Evolutionary conservation across 2,113 vertebrate genomes (phyloP).

Genomic region (Lasiurus borealis): DNA sequence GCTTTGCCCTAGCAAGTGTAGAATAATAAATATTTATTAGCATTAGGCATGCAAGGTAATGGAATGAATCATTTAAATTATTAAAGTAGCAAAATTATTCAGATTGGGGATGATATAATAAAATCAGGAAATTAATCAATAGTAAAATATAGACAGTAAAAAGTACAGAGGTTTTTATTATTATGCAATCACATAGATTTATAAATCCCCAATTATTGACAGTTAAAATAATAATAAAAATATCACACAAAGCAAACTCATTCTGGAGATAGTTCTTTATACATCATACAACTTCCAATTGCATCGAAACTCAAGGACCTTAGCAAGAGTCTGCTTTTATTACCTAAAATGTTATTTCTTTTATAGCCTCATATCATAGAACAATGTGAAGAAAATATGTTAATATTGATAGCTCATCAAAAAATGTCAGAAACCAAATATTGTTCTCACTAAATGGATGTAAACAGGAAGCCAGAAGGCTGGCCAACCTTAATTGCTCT

Average conservation of each 20-base stretch:
- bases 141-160: constrained; percentile 26
- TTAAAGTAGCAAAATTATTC: constrained; percentile 22
- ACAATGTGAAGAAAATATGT: constrained; percentile 15
- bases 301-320: background rate
- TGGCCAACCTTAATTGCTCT: no score
- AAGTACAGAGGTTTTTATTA: background rate
- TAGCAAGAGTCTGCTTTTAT: background rate
- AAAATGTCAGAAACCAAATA: no score
- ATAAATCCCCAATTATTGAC: background rate
- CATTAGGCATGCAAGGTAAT: constrained; percentile 1
- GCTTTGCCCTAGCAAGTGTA: background rate
- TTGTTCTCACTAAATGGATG: no score
- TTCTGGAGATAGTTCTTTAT: background rate
- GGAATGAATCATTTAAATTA: constrained; percentile 29
- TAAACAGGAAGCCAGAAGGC: no score
- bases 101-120: background rate
- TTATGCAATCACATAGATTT: background rate
- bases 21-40: background rate
- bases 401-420: constrained; percentile 16
- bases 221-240: background rate
- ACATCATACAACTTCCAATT: background rate
- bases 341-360: background rate
- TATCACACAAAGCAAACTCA: background rate
- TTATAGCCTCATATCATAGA: constrained; percentile 12
- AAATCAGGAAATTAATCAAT: background rate